Evolutionary conservation across 1,140 invertebrate genomes (phyloP).

Genomic region (Papilio aristodemus): DNA sequence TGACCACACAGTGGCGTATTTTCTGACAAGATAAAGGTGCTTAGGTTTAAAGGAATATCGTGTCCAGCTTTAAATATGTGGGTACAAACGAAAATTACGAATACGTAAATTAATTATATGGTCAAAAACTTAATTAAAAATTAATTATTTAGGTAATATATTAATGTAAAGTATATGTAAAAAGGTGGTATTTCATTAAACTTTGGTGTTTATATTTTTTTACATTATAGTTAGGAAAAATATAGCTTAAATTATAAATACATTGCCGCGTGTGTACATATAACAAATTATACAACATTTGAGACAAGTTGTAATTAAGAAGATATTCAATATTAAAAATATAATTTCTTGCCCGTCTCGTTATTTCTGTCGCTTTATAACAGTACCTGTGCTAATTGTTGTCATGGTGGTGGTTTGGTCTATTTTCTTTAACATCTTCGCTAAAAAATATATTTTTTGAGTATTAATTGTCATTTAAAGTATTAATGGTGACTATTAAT

Average conservation of each 20-base stretch:
- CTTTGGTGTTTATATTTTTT: no score
- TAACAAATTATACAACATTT: not conserved
- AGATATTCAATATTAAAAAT: not conserved
- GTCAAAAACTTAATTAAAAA: no score
- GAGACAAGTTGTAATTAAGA: not conserved
- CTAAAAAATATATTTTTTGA: not conserved
- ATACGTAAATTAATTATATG: no score
- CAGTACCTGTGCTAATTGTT: not conserved
- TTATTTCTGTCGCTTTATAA: slow-evolving; percentile 15
- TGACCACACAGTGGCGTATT: not conserved
- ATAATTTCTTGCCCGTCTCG: not conserved
- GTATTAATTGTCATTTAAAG: not conserved
- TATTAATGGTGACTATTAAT: no score
- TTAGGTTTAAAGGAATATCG: no score
- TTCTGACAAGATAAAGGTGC: not conserved
- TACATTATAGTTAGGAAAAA: no score
- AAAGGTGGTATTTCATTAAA: no score
- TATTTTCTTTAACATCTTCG: not conserved
- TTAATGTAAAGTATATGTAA: no score
- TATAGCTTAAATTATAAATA: no score
- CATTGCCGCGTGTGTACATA: not conserved
- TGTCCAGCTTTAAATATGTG: no score
- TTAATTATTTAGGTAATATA: no score
- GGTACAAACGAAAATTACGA: no score
- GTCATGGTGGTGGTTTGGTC: not conserved